Conservation (phyloP, 2,113 vertebrate species). For the Datnioides undecimradiatus region DNA sequence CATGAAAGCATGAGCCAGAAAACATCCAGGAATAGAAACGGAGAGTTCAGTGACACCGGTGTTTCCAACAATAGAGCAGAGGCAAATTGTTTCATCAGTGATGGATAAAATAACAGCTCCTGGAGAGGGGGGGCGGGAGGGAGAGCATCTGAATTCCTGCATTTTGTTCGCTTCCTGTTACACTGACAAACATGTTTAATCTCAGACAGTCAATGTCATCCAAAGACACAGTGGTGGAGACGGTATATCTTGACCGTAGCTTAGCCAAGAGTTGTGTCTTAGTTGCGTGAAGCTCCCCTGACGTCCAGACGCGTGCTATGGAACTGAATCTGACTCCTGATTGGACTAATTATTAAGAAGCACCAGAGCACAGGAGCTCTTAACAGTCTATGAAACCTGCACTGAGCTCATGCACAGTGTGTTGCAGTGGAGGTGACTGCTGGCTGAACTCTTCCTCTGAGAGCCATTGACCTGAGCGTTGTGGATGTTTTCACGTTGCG, state of each 20-base stretch:
- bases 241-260: no score
- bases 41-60: conserved; percentile 17
- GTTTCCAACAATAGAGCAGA: conserved; percentile 49
- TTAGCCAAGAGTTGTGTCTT: no score
- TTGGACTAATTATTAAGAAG: conserved; percentile 2
- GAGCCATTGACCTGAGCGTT: not conserved
- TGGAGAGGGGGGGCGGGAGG: no score
- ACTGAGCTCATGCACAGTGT: no score
- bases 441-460: not conserved
- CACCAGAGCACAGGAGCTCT: not conserved
- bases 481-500: no score
- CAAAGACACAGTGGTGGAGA: not conserved
- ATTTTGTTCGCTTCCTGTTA: not conserved
- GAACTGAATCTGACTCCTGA: conserved; percentile 1
- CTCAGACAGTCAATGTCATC: not conserved
- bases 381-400: not conserved
- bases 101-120: conserved; percentile 32
- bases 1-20: conserved; percentile 41
- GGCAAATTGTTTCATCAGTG: conserved; percentile 6
- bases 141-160: not conserved
- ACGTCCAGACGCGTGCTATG: no score
- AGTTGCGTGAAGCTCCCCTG: no score
- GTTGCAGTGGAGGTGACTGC: not conserved
- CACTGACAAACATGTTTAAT: not conserved
- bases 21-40: conserved; percentile 33